phyloP scores from a whole-genome alignment of 2,888 invertebrate genomes.

The Trichopoda pennipes region DNA sequence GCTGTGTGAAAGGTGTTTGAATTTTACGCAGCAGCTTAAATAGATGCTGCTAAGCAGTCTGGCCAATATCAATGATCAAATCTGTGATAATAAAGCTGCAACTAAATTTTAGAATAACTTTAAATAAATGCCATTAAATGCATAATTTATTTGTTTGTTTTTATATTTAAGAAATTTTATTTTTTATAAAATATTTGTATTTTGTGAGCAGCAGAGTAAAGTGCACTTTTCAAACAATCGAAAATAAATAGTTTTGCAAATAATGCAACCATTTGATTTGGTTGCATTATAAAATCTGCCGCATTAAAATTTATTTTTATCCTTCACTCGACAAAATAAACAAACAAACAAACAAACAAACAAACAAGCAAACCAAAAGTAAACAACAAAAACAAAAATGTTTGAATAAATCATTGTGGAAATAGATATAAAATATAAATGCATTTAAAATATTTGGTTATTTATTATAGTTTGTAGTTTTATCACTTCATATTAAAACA shows the following conservation, averaged over 20 bases:
- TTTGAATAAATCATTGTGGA: slow-evolving; percentile 44
- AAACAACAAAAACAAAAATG: background rate
- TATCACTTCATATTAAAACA: slow-evolving; percentile 52
- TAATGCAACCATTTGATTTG: background rate
- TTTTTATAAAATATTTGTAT: too few species aligned
- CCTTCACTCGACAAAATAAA: background rate
- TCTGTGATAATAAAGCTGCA: too few species aligned
- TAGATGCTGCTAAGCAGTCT: too few species aligned
- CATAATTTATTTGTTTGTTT: too few species aligned
- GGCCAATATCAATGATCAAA: too few species aligned
- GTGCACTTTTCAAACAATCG: too few species aligned
- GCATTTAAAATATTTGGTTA: slow-evolving; percentile 26
- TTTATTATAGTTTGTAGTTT: slow-evolving; percentile 45
- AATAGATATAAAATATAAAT: slow-evolving; percentile 48
- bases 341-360: background rate
- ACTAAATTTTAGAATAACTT: too few species aligned
- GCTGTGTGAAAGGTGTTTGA: too few species aligned
- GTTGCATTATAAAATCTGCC: background rate
- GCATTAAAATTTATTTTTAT: background rate
- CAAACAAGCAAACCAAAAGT: background rate
- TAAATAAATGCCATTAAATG: too few species aligned
- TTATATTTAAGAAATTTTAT: too few species aligned
- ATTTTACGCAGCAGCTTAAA: too few species aligned
- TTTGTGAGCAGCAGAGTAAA: too few species aligned
- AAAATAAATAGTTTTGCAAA: background rate